These are phyloP conservation scores for Cremastinae sp. DNA, from an alignment of 2,888 invertebrate species.

Conservation along the genomic window DNA sequence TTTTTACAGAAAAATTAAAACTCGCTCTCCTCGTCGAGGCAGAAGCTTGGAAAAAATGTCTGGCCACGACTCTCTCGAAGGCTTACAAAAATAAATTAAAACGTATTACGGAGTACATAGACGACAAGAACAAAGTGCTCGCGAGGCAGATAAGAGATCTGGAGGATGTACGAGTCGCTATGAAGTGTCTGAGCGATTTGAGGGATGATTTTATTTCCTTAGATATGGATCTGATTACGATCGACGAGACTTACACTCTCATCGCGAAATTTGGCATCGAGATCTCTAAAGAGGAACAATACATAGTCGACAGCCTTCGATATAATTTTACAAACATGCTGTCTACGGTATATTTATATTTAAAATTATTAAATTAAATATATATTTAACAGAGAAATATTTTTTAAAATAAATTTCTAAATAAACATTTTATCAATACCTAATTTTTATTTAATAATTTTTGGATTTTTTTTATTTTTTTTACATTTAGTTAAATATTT, in stretches of 20 bases:
- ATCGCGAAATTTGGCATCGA: slow-evolving; percentile 85
- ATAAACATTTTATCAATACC: too few relatives aligned
- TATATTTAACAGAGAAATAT: too few relatives aligned
- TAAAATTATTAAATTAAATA: too few relatives aligned
- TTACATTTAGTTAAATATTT: too few relatives aligned
- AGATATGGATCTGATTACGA: slow-evolving; percentile 88
- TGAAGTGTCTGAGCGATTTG: slow-evolving; percentile 89
- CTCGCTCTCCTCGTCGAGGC: slow-evolving; percentile 87
- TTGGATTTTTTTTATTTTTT: too few relatives aligned
- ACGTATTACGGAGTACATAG: slow-evolving; percentile 88
- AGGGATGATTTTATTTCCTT: slow-evolving; percentile 89
- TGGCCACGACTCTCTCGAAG: slow-evolving; percentile 86
- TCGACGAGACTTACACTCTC: slow-evolving; percentile 90
- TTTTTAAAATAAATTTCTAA: too few relatives aligned
- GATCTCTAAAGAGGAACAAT: slow-evolving; percentile 89
- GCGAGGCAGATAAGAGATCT: slow-evolving; percentile 87
- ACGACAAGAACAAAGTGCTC: slow-evolving; percentile 87
- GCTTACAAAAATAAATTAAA: slow-evolving; percentile 87
- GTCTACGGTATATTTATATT: slow-evolving; percentile 83
- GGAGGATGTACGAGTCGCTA: slow-evolving; percentile 89
- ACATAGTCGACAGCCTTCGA: slow-evolving; percentile 89
- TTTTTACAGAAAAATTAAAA: slow-evolving; percentile 83
- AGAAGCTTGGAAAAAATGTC: slow-evolving; percentile 88
- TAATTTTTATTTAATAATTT: slow-evolving; percentile 2
- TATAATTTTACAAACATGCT: slow-evolving; percentile 90